A percentile compares a stretch with the other conserved stretches of the same genome.
These are phyloP conservation scores for Conops quadrifasciatus DNA, from an alignment of 2,888 invertebrate species.

Conservation along the genomic window DNA sequence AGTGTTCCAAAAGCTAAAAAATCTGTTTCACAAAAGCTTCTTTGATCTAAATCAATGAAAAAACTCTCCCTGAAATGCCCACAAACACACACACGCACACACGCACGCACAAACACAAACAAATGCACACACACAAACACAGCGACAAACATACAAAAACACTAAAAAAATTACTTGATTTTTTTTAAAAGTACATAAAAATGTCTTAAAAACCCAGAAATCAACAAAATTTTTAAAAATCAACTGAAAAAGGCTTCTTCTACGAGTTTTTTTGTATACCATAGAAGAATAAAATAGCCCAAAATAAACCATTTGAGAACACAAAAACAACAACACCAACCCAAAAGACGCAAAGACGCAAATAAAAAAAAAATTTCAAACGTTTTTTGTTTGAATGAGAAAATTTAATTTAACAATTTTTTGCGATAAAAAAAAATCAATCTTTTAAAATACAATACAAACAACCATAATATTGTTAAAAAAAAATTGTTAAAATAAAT, in stretches of 20 bases:
- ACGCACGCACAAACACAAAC: slow-evolving; percentile 20
- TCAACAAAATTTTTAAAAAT: neutral
- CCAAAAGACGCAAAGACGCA: slow-evolving; percentile 10
- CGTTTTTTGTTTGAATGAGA: slow-evolving; percentile 9
- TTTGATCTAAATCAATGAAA: slow-evolving; percentile 21
- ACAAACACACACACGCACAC: slow-evolving; percentile 24
- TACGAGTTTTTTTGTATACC: slow-evolving; percentile 57
- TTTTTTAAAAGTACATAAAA: too few relatives aligned
- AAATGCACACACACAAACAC: slow-evolving; percentile 40
- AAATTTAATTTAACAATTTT: slow-evolving; percentile 41
- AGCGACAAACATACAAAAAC: neutral
- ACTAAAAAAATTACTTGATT: too few relatives aligned
- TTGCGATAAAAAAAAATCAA: neutral
- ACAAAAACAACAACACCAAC: slow-evolving; percentile 23
- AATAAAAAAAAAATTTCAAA: neutral
- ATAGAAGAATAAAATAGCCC: slow-evolving; percentile 60
- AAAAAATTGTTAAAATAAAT: slow-evolving; percentile 47
- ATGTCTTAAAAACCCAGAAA: neutral
- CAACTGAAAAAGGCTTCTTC: too few relatives aligned
- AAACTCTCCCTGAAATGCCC: neutral
- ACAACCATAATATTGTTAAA: neutral
- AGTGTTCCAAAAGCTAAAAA: neutral
- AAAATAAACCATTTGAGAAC: slow-evolving; percentile 24
- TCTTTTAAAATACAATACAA: neutral
- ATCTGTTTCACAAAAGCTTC: slow-evolving; percentile 22